phyloP scores from a whole-genome alignment of 2,113 vertebrate species.

The Mesembrinibis cayennensis region DNA sequence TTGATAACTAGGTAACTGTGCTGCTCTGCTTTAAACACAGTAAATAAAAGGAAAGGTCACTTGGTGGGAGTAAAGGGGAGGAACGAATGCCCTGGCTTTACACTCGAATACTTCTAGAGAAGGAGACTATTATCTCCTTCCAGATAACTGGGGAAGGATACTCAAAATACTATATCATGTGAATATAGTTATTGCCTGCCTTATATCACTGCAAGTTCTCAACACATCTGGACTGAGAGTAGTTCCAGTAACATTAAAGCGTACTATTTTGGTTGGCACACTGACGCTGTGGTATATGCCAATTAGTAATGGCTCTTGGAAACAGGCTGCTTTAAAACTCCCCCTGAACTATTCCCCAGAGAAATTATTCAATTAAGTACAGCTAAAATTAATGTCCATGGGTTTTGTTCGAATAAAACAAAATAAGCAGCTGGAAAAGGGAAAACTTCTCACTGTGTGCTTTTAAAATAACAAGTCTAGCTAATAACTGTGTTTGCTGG shows the following conservation, averaged over 20 bases:
- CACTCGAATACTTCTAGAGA: slow-evolving; percentile 39
- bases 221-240: slow-evolving; percentile 79
- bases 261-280: slow-evolving; percentile 88
- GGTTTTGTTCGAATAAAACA: slow-evolving; percentile 80
- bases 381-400: slow-evolving; percentile 84
- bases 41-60: neutral
- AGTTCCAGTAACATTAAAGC: slow-evolving; percentile 82
- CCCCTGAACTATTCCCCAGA: slow-evolving; percentile 77
- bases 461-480: slow-evolving; percentile 69
- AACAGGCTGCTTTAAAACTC: slow-evolving; percentile 74
- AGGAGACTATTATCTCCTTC: slow-evolving; percentile 63
- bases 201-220: slow-evolving; percentile 79
- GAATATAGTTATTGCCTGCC: slow-evolving; percentile 80
- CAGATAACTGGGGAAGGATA: slow-evolving; percentile 67
- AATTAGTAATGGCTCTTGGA: slow-evolving; percentile 90
- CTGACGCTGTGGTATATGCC: slow-evolving; percentile 75
- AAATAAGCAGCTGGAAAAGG: slow-evolving; percentile 77
- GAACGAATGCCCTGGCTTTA: slow-evolving; percentile 5
- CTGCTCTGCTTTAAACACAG: neutral
- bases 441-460: slow-evolving; percentile 68
- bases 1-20: neutral
- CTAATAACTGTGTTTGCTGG: slow-evolving; percentile 71
- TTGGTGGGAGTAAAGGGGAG: neutral
- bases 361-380: slow-evolving; percentile 91
- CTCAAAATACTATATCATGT: slow-evolving; percentile 70